Evolutionary conservation across 2,797 vertebrate species (phyloP).

Genomic region (Furcifer pardalis): DNA sequence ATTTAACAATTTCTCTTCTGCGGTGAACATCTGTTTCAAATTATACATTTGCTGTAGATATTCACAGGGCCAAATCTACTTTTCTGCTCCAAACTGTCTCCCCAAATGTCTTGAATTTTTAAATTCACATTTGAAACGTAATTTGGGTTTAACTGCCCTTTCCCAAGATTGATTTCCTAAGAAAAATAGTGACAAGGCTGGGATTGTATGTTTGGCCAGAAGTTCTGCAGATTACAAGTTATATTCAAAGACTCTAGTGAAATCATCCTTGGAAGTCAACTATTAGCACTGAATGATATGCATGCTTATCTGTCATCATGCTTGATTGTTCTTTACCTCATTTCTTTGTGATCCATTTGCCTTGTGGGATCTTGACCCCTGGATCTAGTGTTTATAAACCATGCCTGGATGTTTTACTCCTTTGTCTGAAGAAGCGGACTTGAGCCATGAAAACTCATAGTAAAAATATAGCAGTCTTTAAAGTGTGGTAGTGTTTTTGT

Average conservation of each 20-base stretch:
- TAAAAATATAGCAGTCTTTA: too few relatives aligned
- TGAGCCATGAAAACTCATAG: too few relatives aligned
- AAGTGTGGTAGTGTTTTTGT: too few relatives aligned
- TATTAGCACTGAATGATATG: neutral
- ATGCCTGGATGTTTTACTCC: too few relatives aligned
- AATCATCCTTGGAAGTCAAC: neutral
- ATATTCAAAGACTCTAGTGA: neutral
- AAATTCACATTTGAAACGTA: neutral
- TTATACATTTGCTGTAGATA: neutral
- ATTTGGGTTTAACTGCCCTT: neutral
- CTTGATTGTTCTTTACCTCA: too few relatives aligned
- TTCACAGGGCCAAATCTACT: neutral
- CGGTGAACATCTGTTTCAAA: constrained; percentile 1
- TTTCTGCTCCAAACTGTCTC: neutral
- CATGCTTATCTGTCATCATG: too few relatives aligned
- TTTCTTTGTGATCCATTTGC: too few relatives aligned
- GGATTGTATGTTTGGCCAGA: too few relatives aligned
- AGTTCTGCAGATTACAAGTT: too few relatives aligned
- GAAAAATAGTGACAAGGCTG: neutral
- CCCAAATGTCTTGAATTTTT: neutral
- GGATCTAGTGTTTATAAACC: too few relatives aligned
- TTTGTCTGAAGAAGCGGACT: too few relatives aligned
- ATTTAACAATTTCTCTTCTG: neutral
- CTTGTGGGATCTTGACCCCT: too few relatives aligned
- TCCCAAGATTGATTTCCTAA: neutral